phyloP scores from a whole-genome alignment of 2,113 vertebrate genomes.

The Perca flavescens region DNA sequence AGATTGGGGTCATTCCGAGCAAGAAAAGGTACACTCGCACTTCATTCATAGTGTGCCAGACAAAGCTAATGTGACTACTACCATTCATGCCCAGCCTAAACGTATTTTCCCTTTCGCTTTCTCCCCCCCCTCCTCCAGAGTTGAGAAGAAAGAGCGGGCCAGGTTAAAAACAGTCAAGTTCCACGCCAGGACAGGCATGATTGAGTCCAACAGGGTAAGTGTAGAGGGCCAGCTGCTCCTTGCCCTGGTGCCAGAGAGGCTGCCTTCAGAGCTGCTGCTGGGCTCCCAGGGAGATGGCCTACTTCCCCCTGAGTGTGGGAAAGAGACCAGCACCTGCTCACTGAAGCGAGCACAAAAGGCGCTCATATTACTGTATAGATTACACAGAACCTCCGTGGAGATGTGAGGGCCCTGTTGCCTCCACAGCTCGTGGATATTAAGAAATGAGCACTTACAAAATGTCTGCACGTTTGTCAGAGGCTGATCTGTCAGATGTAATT shows the following conservation, averaged over 20 bases:
- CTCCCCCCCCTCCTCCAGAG: slow-evolving; percentile 67
- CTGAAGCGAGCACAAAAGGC: slow-evolving; percentile 59
- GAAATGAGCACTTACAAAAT: slow-evolving; percentile 36
- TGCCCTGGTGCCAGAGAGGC: slow-evolving; percentile 61
- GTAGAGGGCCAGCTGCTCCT: slow-evolving; percentile 61
- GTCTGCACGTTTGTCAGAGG: slow-evolving; percentile 26
- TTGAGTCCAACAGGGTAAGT: slow-evolving; percentile 98
- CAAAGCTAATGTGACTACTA: neutral
- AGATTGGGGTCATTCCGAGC: slow-evolving; percentile 99
- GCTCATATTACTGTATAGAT: slow-evolving; percentile 73
- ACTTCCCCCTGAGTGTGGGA: slow-evolving; percentile 76
- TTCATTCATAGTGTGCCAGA: neutral
- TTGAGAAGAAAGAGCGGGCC: slow-evolving; percentile 97
- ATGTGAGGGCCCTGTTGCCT: slow-evolving; percentile 34
- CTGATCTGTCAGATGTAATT: slow-evolving; percentile 35
- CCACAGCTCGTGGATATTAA: slow-evolving; percentile 33
- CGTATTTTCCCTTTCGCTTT: neutral
- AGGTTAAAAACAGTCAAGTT: slow-evolving; percentile 99
- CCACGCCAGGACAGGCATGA: slow-evolving; percentile 98
- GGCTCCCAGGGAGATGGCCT: slow-evolving; percentile 75
- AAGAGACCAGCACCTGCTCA: slow-evolving; percentile 70
- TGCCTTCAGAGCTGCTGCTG: slow-evolving; percentile 69
- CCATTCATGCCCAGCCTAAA: neutral
- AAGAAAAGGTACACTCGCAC: slow-evolving; percentile 91
- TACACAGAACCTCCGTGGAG: slow-evolving; percentile 52